Conservation (phyloP, 1,140 invertebrate genomes). For the Trichonephila clavata region DNA sequence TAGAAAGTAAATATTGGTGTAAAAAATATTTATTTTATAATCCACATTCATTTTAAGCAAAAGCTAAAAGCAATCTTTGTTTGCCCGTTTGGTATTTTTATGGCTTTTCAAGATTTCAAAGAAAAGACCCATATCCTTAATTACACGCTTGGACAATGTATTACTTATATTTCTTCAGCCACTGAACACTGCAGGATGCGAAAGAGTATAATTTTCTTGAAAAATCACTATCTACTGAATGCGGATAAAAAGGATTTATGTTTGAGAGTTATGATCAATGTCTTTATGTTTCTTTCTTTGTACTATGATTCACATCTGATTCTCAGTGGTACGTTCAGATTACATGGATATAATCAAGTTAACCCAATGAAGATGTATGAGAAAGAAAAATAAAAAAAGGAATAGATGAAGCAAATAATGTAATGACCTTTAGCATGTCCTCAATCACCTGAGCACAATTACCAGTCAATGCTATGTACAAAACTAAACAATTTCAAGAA, state of each 20-base stretch:
- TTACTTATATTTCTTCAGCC: neutral
- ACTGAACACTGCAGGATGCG: neutral
- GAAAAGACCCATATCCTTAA: neutral
- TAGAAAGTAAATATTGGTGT: too few relatives aligned
- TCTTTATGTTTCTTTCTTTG: neutral
- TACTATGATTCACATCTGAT: neutral
- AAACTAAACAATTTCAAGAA: too few relatives aligned
- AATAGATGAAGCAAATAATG: too few relatives aligned
- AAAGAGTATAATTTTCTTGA: neutral
- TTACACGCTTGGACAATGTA: neutral
- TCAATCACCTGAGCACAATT: too few relatives aligned
- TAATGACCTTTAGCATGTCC: too few relatives aligned
- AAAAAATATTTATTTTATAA: too few relatives aligned
- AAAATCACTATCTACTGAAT: neutral
- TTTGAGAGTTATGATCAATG: neutral
- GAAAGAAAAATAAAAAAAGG: neutral
- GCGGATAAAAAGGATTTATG: neutral
- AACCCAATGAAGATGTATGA: neutral
- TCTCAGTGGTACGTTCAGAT: neutral
- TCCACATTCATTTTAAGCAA: too few relatives aligned
- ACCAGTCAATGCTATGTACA: too few relatives aligned
- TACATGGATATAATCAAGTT: neutral
- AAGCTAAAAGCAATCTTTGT: too few relatives aligned
- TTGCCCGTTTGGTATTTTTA: too few relatives aligned
- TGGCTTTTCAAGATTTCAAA: too few relatives aligned